Evolutionary conservation across 2,797 vertebrate genomes (phyloP).

Genomic region (Ctenosaura bakeri): DNA sequence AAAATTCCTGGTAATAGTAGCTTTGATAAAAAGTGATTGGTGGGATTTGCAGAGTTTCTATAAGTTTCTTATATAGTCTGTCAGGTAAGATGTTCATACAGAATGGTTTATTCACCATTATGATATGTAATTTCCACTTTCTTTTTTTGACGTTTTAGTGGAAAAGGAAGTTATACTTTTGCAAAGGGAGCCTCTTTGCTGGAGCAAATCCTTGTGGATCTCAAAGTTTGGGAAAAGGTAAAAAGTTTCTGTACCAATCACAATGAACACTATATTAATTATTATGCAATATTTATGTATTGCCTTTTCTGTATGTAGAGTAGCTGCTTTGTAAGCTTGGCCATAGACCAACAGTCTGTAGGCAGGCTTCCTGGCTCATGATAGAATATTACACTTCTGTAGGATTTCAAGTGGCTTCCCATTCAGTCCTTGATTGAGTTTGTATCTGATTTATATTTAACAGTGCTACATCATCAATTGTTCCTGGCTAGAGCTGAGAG

Average conservation of each 20-base stretch:
- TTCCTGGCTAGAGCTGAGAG: neutral
- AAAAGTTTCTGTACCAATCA: slow-evolving; percentile 31
- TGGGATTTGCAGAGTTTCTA: too few species aligned
- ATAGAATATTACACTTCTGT: neutral
- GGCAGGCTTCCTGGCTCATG: neutral
- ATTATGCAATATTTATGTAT: neutral
- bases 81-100: neutral
- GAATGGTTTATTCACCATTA: neutral
- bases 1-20: too few species aligned
- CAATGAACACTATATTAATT: neutral
- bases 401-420: neutral
- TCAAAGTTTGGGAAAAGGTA: slow-evolving; percentile 70
- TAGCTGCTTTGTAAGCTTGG: neutral
- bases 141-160: slow-evolving; percentile 54
- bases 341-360: neutral
- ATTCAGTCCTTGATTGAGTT: neutral
- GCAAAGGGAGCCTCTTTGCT: slow-evolving; percentile 40
- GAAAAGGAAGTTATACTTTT: slow-evolving; percentile 17
- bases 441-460: neutral
- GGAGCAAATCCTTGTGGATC: slow-evolving; percentile 56
- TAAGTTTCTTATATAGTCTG: neutral
- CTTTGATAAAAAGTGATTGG: too few species aligned
- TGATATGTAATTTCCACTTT: slow-evolving; percentile 38
- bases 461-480: neutral
- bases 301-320: neutral